Evolutionary conservation across 2,113 vertebrate genomes (phyloP), one percentile per base, ranked within the genome.

Genomic region (Takifugu flavidus): DNA sequence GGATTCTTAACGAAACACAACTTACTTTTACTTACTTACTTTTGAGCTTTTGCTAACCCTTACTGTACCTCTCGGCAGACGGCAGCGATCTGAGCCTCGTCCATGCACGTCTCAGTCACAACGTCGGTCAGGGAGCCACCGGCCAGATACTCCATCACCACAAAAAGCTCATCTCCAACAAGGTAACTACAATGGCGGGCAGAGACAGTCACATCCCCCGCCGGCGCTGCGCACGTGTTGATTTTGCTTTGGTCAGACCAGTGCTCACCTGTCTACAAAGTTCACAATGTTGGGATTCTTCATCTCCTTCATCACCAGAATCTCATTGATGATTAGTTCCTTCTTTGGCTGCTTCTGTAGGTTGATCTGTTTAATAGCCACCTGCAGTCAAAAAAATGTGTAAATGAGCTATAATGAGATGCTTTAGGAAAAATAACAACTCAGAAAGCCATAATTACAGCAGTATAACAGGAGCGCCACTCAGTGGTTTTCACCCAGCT

Each of bases 261-360:
- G 34, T 1, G 7, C 90, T 93, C 45, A 99, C 96, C 96, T 99
- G 85, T 99, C 96, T 56, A 98, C 67, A 50, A 95, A 99, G 86
- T 99, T 99, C 80, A 99, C 96, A 72, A 99, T 98, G 87, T 98
- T 99, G 57, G 95, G 96, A 79, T 99, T 96, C 90, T 96, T 98
- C 80, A 98, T 74, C 78, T 98, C 95, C 87, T 98, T 98, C 96
- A 99, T 99, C 77, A 99, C 96, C 83, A 98, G 86, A 86, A 98
- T 98, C 84, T 98, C 96, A 62, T 98, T 98, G 88, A 98, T 98
- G 65, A 99, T 99, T 47, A 99, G 70, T 84, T 99, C 96, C 69
- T 99, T 99, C 92, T 99, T 99, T 45, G 96, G 96, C 80, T 99
- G 96, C 75, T 99, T 98, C 90, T 99, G 96, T 77, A 99, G 86